phyloP scores from a whole-genome alignment of 2,888 invertebrate species.

The Meteorus colon region DNA sequence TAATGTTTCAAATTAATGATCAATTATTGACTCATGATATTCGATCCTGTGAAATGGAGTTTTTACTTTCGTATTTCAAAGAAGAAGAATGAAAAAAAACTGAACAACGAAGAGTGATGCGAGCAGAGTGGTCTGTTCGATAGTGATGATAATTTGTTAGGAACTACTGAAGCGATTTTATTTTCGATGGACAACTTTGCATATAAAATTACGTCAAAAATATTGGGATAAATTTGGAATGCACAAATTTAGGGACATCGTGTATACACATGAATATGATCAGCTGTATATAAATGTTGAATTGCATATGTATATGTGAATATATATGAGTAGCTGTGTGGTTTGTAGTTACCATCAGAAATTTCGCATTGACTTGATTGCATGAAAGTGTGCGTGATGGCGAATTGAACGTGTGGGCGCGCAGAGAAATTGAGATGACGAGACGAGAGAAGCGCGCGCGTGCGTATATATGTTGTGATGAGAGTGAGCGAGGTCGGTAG shows the following conservation, averaged over 20 bases:
- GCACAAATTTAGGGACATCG: too few relatives aligned
- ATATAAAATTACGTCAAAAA: too few relatives aligned
- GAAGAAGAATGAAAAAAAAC: too few relatives aligned
- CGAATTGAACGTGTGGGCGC: constrained; percentile 45
- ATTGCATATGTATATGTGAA: not conserved
- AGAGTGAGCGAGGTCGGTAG: constrained; percentile 54
- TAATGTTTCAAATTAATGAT: not conserved
- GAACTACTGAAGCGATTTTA: too few relatives aligned
- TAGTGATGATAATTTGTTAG: too few relatives aligned
- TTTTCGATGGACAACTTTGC: too few relatives aligned
- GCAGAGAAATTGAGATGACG: constrained; percentile 55
- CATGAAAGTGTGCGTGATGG: constrained; percentile 27
- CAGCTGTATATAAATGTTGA: not conserved
- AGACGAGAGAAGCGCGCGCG: constrained; percentile 36
- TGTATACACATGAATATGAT: not conserved
- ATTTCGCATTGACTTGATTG: constrained; percentile 19
- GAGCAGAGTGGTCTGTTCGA: not conserved
- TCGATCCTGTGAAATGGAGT: too few relatives aligned
- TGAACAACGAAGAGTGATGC: too few relatives aligned
- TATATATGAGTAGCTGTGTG: not conserved
- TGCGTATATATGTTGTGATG: constrained; percentile 33
- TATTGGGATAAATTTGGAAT: too few relatives aligned
- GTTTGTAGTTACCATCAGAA: constrained; percentile 30
- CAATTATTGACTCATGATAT: too few relatives aligned
- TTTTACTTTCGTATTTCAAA: too few relatives aligned